Conservation (phyloP, 2,888 invertebrate genomes). For the Fragum fragum region DNA sequence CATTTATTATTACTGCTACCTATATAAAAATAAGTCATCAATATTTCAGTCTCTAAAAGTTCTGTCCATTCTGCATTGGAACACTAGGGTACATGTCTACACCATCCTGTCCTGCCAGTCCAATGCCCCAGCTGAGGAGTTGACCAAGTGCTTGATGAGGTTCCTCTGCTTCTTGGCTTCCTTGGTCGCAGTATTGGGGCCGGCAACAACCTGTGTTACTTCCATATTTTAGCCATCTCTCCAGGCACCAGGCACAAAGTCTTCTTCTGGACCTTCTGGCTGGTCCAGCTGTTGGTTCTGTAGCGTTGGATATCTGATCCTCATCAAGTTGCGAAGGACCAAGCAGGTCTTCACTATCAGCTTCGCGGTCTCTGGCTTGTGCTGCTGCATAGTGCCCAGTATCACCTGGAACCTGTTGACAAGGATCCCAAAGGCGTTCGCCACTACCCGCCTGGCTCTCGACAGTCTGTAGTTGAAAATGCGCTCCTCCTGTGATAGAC, state of each 20-base stretch:
- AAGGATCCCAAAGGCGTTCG: not conserved
- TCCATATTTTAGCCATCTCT: too few species aligned
- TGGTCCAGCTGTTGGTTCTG: not conserved
- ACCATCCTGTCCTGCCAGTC: not conserved
- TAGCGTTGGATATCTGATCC: not conserved
- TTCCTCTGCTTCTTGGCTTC: too few species aligned
- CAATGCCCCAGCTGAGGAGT: not conserved
- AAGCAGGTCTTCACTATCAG: not conserved
- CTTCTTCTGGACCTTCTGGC: too few species aligned
- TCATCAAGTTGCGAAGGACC: not conserved
- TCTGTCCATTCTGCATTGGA: not conserved
- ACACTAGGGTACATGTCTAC: not conserved
- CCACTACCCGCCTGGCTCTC: not conserved
- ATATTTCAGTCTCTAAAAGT: too few species aligned
- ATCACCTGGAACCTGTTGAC: not conserved
- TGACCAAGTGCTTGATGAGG: too few species aligned
- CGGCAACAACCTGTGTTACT: not conserved
- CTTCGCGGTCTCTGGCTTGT: not conserved
- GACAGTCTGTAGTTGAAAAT: not conserved
- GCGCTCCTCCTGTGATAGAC: too few species aligned
- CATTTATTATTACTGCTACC: too few species aligned
- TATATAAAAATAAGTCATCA: too few species aligned
- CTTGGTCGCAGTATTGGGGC: conserved; percentile 1
- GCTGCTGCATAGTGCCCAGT: not conserved
- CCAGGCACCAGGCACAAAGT: too few species aligned